Evolutionary conservation across 1,140 invertebrate genomes (phyloP), one percentile per base, ranked within the genome.

Genomic region (Harpegnathos saltator): DNA sequence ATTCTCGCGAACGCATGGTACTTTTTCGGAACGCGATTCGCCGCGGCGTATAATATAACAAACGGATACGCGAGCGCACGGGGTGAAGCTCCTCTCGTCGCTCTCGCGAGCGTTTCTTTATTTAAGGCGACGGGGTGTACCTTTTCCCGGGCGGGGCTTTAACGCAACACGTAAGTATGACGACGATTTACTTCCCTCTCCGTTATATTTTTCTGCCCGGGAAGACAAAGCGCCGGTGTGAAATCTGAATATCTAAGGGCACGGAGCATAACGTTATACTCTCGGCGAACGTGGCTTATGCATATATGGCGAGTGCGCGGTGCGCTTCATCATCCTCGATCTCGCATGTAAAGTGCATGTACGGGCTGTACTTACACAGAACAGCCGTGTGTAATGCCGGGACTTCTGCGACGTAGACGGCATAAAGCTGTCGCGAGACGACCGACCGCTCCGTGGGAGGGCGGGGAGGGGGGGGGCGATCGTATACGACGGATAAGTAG

Each of bases 161-260:
- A 66, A 78, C 61, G 73, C 56, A 71, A 69, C 77, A 80, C 52
- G 61, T 69, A 72, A 84, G 66, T 82, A 84, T 65, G 65, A 54
- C 58, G 82, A 62, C 58, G 66, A 58, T 80, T 61, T 63, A 59
- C 74, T 66, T 77, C 29, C 38, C 22, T 33, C 44, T 29, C 63
- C 61, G 66, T 84, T 71, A 84, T 54, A 84, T 84, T 84, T 82
- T 85, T 85, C 77, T 62, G 83, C 62, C 58, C 71, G 74, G 82
- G 63, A 71, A 71, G 83, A 82, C 83, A 85, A 82, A 85, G 78
- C 72, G 71, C 52, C 52, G 62, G 62, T 69, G 68, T 73, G 78
- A 83, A 85, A 85, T 85, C 84, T 77, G 84, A 85, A 85, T 85
- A 85, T 82, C 84, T 83, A 63, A 71, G 59, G 84, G 61, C 71